phyloP scores from a whole-genome alignment of 2,888 invertebrate genomes.

The Ischnura elegans region DNA sequence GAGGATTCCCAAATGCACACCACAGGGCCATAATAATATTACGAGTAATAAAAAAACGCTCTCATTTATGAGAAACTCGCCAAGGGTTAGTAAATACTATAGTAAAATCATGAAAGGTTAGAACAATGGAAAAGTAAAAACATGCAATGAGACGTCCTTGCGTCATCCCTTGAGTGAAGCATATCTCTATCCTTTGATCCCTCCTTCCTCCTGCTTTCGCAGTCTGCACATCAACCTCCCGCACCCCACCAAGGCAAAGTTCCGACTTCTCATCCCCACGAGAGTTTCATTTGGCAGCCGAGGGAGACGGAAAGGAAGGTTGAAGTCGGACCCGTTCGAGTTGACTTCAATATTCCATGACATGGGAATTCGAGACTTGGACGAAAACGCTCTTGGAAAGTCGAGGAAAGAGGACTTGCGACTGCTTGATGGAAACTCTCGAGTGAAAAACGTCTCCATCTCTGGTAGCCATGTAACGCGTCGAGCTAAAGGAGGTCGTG shows the following conservation, averaged over 20 bases:
- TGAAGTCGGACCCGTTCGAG: not conserved
- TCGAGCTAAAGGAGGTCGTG: not conserved
- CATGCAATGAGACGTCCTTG: no score
- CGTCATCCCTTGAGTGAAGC: not conserved
- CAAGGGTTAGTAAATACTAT: no score
- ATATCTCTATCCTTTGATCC: no score
- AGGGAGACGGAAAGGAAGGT: not conserved
- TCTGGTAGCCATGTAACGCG: not conserved
- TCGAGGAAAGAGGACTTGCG: not conserved
- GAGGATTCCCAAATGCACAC: no score
- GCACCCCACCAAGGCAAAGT: no score
- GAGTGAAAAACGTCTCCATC: not conserved
- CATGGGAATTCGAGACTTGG: not conserved
- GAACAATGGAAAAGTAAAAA: no score
- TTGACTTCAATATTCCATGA: slow-evolving; percentile 12
- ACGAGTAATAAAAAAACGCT: no score
- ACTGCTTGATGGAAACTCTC: not conserved
- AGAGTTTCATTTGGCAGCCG: not conserved
- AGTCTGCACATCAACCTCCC: not conserved
- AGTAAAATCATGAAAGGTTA: no score
- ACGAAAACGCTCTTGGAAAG: not conserved
- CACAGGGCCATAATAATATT: no score
- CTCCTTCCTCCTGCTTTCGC: no score
- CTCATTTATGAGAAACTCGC: no score
- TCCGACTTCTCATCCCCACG: not conserved